These are phyloP conservation scores for Proterorhinus semilunaris DNA, from an alignment of 2,113 vertebrate species.

Conservation along the genomic window DNA sequence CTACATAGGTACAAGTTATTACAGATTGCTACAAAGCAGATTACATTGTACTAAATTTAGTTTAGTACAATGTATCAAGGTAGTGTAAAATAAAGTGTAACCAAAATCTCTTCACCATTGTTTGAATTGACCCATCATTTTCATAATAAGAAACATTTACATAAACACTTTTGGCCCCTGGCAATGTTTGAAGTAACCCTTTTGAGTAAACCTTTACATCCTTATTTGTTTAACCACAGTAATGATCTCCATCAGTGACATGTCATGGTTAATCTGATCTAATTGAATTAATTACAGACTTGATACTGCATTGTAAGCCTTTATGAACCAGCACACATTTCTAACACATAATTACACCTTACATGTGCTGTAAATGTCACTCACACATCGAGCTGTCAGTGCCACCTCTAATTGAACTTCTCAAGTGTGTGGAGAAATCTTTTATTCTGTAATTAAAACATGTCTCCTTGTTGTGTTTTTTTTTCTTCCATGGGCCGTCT, in stretches of 20 bases:
- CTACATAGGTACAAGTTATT: too few species aligned
- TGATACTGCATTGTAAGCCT: neutral
- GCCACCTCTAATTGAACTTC: conserved; percentile 13
- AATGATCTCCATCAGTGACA: neutral
- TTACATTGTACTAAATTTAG: too few species aligned
- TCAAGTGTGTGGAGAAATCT: neutral
- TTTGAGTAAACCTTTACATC: neutral
- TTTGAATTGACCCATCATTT: too few species aligned
- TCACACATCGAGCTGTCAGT: neutral
- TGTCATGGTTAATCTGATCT: neutral
- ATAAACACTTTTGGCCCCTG: neutral
- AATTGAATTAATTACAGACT: conserved; percentile 1
- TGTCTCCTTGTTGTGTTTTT: conserved; percentile 7
- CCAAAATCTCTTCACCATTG: too few species aligned
- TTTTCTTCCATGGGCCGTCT: conserved; percentile 1
- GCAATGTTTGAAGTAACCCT: neutral
- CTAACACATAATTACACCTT: neutral
- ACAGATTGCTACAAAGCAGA: too few species aligned
- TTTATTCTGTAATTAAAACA: conserved; percentile 5
- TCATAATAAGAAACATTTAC: too few species aligned
- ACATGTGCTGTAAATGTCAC: conserved; percentile 1
- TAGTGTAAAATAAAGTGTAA: too few species aligned
- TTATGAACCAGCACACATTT: neutral
- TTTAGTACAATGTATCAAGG: too few species aligned
- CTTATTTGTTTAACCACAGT: neutral